Conservation (phyloP, 2,888 invertebrate species). For the Callyntrura guangdongensis region DNA sequence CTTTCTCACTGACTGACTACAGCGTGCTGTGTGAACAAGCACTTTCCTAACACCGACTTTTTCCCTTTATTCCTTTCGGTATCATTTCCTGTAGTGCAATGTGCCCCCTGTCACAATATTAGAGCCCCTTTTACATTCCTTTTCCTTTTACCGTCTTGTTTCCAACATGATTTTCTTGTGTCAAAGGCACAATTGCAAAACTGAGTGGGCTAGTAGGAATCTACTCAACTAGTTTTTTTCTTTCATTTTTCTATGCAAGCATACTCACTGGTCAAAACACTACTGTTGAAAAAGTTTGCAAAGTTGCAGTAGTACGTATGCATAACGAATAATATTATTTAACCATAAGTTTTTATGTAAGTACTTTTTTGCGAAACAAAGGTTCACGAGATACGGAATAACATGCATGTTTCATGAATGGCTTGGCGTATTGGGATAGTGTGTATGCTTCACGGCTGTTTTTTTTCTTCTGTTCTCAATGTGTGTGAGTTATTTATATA, state of each 20-base stretch:
- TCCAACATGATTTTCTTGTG: neutral
- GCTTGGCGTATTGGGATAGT: neutral
- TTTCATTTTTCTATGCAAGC: no score
- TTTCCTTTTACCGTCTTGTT: neutral
- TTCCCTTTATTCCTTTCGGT: conserved; percentile 5
- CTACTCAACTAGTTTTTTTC: neutral
- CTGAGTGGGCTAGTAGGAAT: neutral
- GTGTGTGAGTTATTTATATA: neutral
- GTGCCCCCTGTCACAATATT: conserved; percentile 36
- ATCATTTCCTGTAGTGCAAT: conserved; percentile 12
- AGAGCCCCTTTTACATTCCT: conserved; percentile 45
- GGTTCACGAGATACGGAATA: neutral
- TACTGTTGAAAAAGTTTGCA: no score
- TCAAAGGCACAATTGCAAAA: neutral
- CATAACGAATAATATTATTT: neutral
- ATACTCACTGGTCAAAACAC: neutral
- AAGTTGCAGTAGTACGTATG: neutral
- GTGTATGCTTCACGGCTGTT: no score
- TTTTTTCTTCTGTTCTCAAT: neutral
- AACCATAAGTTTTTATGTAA: neutral
- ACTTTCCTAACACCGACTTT: conserved; percentile 58
- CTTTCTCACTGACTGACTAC: neutral
- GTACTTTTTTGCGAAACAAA: conserved; percentile 7
- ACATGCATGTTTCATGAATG: conserved; percentile 32
- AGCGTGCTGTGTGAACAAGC: neutral